Evolutionary conservation across 2,888 invertebrate genomes (phyloP).

Genomic region (Camptogramma bilineatum): DNA sequence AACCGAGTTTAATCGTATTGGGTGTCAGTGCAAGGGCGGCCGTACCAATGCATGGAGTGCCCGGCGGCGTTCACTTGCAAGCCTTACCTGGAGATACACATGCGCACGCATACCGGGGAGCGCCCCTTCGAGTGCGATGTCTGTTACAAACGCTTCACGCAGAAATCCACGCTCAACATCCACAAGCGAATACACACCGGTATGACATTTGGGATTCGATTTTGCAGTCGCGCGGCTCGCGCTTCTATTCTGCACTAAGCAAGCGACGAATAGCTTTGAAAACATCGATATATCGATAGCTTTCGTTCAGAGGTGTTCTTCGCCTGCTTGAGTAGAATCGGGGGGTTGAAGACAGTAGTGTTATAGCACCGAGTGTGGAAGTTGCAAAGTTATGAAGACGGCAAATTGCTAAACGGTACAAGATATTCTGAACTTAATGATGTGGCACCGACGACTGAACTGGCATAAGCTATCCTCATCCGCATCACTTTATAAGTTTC

Average conservation of each 20-base stretch:
- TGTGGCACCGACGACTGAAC: slow-evolving; percentile 81
- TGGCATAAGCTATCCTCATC: slow-evolving; percentile 57
- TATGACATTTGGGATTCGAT: slow-evolving; percentile 56
- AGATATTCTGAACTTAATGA: slow-evolving; percentile 65
- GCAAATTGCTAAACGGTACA: slow-evolving; percentile 78
- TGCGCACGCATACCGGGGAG: slow-evolving; percentile 86
- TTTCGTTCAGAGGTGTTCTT: slow-evolving; percentile 45
- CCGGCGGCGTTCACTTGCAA: slow-evolving; percentile 86
- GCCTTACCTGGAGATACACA: slow-evolving; percentile 87
- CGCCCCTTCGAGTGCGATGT: slow-evolving; percentile 85
- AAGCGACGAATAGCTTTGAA: slow-evolving; percentile 48
- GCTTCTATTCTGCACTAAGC: slow-evolving; percentile 17
- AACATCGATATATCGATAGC: background rate
- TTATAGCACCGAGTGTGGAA: slow-evolving; percentile 34
- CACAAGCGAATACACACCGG: slow-evolving; percentile 86
- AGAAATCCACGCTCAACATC: slow-evolving; percentile 86
- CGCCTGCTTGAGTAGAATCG: slow-evolving; percentile 42
- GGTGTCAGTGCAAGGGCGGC: slow-evolving; percentile 82
- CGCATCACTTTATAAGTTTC: slow-evolving; percentile 74
- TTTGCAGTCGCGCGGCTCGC: slow-evolving; percentile 18
- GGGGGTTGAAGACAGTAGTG: slow-evolving; percentile 31
- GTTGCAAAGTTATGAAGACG: slow-evolving; percentile 72
- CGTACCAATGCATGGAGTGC: slow-evolving; percentile 85
- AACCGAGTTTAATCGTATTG: slow-evolving; percentile 46
- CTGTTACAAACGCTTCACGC: slow-evolving; percentile 86